phyloP scores from a whole-genome alignment of 37 sponge, comb jelly and placozoan genomes.

The Agelas oroides region DNA sequence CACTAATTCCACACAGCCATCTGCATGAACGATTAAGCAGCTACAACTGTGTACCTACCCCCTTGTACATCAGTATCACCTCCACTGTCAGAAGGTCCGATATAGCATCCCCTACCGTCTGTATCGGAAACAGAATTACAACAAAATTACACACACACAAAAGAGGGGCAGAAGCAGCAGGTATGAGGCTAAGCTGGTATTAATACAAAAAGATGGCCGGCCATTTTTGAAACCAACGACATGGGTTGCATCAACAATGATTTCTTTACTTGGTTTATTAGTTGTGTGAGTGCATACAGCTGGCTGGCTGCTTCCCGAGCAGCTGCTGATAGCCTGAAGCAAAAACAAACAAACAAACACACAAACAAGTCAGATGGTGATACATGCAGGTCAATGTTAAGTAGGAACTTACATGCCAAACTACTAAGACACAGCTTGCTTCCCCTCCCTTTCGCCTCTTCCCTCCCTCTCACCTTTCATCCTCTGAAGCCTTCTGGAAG shows the following conservation, averaged over 20 bases:
- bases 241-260: background rate
- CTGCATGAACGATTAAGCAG: too few relatives aligned
- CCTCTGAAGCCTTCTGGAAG: constrained; percentile 33
- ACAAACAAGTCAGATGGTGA: too few relatives aligned
- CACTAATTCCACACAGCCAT: too few relatives aligned
- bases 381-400: too few relatives aligned
- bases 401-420: too few relatives aligned
- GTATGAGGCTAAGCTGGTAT: too few relatives aligned
- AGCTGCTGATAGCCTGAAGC: constrained; percentile 13
- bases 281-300: constrained; percentile 55
- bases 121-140: background rate
- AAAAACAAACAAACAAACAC: background rate
- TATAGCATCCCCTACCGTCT: constrained; percentile 93
- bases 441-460: too few relatives aligned
- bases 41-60: constrained; percentile 21
- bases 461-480: constrained; percentile 13
- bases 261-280: constrained; percentile 80
- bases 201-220: too few relatives aligned
- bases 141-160: too few relatives aligned
- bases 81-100: constrained; percentile 91
- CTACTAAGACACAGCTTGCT: too few relatives aligned
- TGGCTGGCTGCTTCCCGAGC: constrained; percentile 42
- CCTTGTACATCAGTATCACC: constrained; percentile 66
- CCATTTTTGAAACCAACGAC: too few relatives aligned
- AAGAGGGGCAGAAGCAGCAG: too few relatives aligned